Evolutionary conservation across 2,888 invertebrate genomes (phyloP).

Genomic region (Gortyna flavago): DNA sequence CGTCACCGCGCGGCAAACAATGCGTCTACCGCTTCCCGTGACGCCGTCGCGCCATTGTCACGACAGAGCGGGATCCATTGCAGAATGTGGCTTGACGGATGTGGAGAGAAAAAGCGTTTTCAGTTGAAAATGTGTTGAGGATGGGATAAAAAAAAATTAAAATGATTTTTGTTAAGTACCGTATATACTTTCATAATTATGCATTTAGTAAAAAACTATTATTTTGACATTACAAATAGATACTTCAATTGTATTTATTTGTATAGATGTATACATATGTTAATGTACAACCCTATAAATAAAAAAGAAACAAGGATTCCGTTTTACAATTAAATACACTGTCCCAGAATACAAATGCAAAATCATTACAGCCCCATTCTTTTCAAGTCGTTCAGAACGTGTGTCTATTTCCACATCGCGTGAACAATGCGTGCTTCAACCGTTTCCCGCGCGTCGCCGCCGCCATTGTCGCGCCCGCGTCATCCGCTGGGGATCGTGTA

Average conservation of each 20-base stretch:
- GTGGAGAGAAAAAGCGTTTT: background rate
- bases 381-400: conserved; percentile 41
- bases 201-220: no score
- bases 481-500: conserved; percentile 58
- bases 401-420: conserved; percentile 54
- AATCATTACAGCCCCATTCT: conserved; percentile 50
- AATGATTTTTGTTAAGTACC: no score
- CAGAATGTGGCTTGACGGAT: conserved; percentile 6
- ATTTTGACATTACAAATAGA: no score
- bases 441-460: conserved; percentile 59
- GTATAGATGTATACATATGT: no score
- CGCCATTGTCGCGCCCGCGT: conserved; percentile 58
- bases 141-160: background rate
- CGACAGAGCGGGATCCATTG: conserved; percentile 16
- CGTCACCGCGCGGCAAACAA: conserved; percentile 48
- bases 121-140: background rate
- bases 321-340: background rate
- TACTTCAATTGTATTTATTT: no score
- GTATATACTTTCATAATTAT: no score
- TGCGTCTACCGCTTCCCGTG: conserved; percentile 49
- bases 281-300: no score
- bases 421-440: conserved; percentile 64
- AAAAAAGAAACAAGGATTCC: no score
- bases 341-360: conserved; percentile 27
- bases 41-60: conserved; percentile 44